A percentile compares a stretch with the other conserved stretches of the same genome.
Conservation (phyloP, 2,113 vertebrate species). For the Anoplopoma fimbria region DNA sequence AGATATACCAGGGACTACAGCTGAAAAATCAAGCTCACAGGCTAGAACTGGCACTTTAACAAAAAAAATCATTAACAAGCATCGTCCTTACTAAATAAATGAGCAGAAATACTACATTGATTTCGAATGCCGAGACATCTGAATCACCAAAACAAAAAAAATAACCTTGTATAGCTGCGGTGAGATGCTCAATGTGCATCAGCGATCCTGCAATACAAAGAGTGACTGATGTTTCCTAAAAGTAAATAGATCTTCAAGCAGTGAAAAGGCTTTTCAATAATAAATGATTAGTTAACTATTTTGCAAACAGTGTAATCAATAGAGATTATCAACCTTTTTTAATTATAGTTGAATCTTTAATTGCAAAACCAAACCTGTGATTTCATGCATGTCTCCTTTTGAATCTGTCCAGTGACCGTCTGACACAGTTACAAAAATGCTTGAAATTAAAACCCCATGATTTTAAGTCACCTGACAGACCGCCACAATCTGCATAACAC, state of each 20-base stretch:
- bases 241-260: background rate
- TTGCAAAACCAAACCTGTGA: constrained; percentile 37
- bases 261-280: constrained; percentile 6
- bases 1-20: background rate
- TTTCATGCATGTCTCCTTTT: constrained; percentile 24
- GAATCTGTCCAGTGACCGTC: constrained; percentile 6
- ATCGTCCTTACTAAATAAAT: background rate
- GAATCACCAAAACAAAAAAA: background rate
- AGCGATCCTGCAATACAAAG: constrained; percentile 5
- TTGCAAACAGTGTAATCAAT: background rate
- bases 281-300: background rate
- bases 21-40: constrained; percentile 14
- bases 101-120: background rate
- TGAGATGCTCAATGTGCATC: constrained; percentile 8
- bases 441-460: constrained; percentile 13
- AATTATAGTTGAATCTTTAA: constrained; percentile 23
- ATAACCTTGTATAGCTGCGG: constrained; percentile 26
- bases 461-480: background rate
- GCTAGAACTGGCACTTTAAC: constrained; percentile 1
- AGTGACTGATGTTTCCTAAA: background rate
- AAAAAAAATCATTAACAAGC: background rate
- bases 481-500: background rate
- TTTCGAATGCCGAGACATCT: background rate
- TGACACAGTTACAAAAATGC: background rate
- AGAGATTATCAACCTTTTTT: constrained; percentile 4